Conservation (phyloP, 2,888 invertebrate species). For the Dexiosoma caninum region DNA sequence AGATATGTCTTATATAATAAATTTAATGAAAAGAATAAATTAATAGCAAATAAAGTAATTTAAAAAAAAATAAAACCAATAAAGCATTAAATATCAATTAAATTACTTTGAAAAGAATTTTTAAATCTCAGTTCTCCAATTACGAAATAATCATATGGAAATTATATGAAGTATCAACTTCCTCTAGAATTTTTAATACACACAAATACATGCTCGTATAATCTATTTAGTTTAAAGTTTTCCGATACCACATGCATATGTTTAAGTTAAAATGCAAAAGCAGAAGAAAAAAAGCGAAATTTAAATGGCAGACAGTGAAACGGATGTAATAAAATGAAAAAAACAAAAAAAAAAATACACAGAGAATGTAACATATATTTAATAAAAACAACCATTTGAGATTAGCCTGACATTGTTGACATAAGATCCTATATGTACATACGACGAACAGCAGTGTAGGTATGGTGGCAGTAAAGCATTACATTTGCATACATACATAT, state of each 20-base stretch:
- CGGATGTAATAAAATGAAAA: slow-evolving; percentile 13
- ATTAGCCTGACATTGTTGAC: slow-evolving; percentile 63
- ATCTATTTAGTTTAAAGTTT: slow-evolving; percentile 17
- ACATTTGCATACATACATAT: neutral
- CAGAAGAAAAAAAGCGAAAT: neutral
- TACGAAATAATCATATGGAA: neutral
- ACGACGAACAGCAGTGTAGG: slow-evolving; percentile 54
- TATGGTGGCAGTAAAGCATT: slow-evolving; percentile 14
- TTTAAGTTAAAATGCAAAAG: neutral
- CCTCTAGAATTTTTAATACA: neutral
- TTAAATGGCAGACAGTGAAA: slow-evolving; percentile 50
- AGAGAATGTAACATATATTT: neutral
- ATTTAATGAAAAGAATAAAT: no score
- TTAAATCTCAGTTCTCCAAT: slow-evolving; percentile 37
- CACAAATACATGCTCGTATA: neutral
- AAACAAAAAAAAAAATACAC: neutral
- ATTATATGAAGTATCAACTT: slow-evolving; percentile 15
- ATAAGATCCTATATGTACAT: slow-evolving; percentile 59
- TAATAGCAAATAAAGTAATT: no score
- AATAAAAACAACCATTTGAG: slow-evolving; percentile 59
- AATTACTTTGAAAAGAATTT: slow-evolving; percentile 48
- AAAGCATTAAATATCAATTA: slow-evolving; percentile 53
- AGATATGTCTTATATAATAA: no score
- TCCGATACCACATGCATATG: slow-evolving; percentile 32
- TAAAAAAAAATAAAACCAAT: neutral